Conservation (phyloP, 2,113 vertebrate species). For the Gobio gobio region DNA sequence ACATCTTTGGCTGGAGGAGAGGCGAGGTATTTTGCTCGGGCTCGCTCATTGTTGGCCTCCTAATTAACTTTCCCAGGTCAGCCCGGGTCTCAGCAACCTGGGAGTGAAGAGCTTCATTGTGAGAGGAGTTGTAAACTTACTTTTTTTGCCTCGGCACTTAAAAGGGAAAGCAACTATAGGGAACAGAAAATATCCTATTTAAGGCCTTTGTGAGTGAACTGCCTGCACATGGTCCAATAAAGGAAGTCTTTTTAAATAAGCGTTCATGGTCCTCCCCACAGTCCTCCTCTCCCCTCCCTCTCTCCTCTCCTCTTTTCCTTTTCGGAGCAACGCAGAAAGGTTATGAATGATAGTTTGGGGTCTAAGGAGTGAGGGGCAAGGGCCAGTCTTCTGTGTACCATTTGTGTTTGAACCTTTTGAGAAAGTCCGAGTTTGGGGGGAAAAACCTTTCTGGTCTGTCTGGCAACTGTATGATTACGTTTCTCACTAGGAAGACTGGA, state of each 20-base stretch:
- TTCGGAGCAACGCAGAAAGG: conserved; percentile 72
- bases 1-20: conserved; percentile 99
- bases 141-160: conserved; percentile 97
- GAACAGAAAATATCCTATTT: conserved; percentile 99
- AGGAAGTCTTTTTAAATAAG: conserved; percentile 86
- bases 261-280: conserved; percentile 79
- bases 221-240: conserved; percentile 94
- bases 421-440: conserved; percentile 71
- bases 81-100: conserved; percentile 99
- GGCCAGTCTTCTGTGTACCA: conserved; percentile 78
- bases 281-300: conserved; percentile 49
- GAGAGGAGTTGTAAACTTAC: conserved; percentile 98
- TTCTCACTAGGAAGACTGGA: not conserved
- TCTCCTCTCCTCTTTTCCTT: conserved; percentile 66
- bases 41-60: conserved; percentile 99
- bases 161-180: conserved; percentile 97
- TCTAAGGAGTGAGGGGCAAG: conserved; percentile 69
- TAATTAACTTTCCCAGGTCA: conserved; percentile 99
- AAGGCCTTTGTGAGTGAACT: conserved; percentile 91
- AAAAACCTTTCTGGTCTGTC: conserved; percentile 53
- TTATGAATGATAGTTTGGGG: conserved; percentile 81
- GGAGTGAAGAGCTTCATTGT: conserved; percentile 99
- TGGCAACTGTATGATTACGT: conserved; percentile 48
- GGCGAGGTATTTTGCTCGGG: conserved; percentile 98
- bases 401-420: conserved; percentile 76